Conservation (phyloP, 2,888 invertebrate genomes). For the Andrena trimmerana region DNA sequence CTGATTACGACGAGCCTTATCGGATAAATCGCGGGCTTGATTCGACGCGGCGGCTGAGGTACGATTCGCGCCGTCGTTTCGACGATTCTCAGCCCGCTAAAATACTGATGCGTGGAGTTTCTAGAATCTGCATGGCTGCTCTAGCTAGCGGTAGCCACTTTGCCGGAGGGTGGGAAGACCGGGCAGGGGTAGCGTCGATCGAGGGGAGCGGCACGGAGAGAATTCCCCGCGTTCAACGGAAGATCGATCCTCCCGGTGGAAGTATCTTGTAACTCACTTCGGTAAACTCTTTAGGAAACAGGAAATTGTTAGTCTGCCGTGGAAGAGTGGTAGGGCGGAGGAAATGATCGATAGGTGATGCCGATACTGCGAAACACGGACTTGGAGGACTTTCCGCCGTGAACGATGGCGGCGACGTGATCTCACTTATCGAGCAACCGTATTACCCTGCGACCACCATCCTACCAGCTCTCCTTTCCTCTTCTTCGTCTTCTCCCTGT, state of each 20-base stretch:
- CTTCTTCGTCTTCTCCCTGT: no score
- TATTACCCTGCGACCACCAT: conserved; percentile 42
- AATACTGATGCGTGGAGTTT: no score
- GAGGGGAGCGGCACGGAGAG: background rate
- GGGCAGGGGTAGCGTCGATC: background rate
- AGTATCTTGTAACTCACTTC: conserved; percentile 83
- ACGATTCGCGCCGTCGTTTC: no score
- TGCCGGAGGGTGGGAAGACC: background rate
- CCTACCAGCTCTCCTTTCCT: background rate
- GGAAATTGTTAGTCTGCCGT: conserved; percentile 82
- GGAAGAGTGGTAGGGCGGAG: conserved; percentile 73
- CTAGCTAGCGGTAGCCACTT: background rate
- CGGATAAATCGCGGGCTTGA: background rate
- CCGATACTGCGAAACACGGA: conserved; percentile 67
- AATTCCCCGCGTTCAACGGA: conserved; percentile 70
- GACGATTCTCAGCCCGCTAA: no score
- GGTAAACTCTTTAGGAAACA: conserved; percentile 83
- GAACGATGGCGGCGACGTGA: conserved; percentile 57
- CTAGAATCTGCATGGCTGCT: background rate
- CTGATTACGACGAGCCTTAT: background rate
- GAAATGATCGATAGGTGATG: conserved; percentile 81
- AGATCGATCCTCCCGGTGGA: conserved; percentile 80
- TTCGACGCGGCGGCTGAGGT: background rate
- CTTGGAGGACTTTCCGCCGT: conserved; percentile 12
- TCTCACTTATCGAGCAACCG: conserved; percentile 53